Percentiles rank a stretch among this genome's conserved stretches.
These are phyloP conservation scores for Alentia gelatinosa DNA, from an alignment of 2,888 invertebrate genomes.

Conservation along the genomic window DNA sequence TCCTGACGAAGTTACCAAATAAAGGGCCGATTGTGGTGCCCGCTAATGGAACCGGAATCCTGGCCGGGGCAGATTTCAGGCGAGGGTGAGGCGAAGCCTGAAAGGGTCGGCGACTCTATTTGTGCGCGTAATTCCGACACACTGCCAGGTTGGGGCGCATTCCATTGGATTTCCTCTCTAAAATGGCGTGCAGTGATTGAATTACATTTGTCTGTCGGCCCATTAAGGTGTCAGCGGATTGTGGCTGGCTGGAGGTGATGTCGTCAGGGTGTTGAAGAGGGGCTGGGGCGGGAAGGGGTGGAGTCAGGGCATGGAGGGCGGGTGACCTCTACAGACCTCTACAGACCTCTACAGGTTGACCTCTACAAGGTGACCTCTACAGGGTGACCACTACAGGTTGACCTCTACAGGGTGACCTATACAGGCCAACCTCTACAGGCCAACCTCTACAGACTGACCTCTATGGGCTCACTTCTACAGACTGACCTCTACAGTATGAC, in stretches of 20 bases:
- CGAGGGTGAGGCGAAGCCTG: background rate
- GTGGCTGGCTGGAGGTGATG: background rate
- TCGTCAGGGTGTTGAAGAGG: background rate
- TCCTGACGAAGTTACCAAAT: conserved; percentile 31
- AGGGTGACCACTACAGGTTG: background rate
- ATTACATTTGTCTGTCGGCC: conserved; percentile 15
- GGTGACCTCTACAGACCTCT: background rate
- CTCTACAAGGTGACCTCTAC: background rate
- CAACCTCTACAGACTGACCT: background rate
- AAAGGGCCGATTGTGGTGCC: background rate
- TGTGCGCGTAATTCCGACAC: background rate
- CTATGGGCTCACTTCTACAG: background rate
- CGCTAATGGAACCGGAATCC: background rate
- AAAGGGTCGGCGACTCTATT: conserved; percentile 9
- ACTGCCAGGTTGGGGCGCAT: background rate
- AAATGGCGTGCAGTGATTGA: background rate
- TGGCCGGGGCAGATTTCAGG: background rate
- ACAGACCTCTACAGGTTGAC: background rate
- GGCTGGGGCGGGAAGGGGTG: background rate
- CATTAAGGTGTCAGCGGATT: background rate
- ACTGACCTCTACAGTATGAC: background rate
- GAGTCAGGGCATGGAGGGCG: background rate
- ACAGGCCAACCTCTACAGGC: background rate
- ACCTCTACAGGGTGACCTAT: background rate
- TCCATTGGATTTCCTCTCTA: background rate